Evolutionary conservation across 37 sponge, comb jelly and placozoan genomes (phyloP).

Genomic region (Crambe crambe): DNA sequence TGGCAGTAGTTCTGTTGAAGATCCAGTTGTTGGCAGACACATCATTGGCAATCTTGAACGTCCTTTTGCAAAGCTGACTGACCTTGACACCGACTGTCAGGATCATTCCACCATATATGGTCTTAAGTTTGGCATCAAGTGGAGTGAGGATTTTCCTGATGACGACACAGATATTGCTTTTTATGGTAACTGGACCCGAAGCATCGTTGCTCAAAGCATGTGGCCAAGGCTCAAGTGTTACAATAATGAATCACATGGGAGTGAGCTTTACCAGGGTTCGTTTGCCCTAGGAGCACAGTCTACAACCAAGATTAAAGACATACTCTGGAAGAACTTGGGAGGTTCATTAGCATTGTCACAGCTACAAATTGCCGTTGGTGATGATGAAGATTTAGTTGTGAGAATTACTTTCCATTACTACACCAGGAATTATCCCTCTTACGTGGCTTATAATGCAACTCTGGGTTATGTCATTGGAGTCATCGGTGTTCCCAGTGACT

Average conservation of each 20-base stretch:
- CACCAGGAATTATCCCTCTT: background rate
- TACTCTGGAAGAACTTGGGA: slow-evolving; percentile 8
- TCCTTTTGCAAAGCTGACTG: slow-evolving; percentile 46
- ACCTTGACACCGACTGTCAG: slow-evolving; percentile 37
- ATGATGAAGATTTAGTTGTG: slow-evolving; percentile 2
- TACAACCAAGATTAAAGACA: slow-evolving; percentile 17
- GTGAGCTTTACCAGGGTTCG: background rate
- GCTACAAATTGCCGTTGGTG: background rate
- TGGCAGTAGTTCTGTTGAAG: background rate
- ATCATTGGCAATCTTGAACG: slow-evolving; percentile 21
- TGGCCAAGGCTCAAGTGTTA: slow-evolving; percentile 19
- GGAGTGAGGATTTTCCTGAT: background rate
- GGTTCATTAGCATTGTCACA: background rate
- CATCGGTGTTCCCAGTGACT: slow-evolving; percentile 28
- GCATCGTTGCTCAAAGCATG: slow-evolving; percentile 27
- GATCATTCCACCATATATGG: slow-evolving; percentile 29
- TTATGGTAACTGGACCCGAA: slow-evolving; percentile 29
- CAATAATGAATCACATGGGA: background rate
- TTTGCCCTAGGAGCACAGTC: slow-evolving; percentile 1
- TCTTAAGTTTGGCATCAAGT: slow-evolving; percentile 28
- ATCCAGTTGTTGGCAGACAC: slow-evolving; percentile 7
- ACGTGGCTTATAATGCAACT: background rate
- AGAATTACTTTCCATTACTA: slow-evolving; percentile 25
- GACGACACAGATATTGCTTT: background rate
- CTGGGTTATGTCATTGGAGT: slow-evolving; percentile 32